Conservation (phyloP, 2,888 invertebrate species). For the Eucera pruinosa region DNA sequence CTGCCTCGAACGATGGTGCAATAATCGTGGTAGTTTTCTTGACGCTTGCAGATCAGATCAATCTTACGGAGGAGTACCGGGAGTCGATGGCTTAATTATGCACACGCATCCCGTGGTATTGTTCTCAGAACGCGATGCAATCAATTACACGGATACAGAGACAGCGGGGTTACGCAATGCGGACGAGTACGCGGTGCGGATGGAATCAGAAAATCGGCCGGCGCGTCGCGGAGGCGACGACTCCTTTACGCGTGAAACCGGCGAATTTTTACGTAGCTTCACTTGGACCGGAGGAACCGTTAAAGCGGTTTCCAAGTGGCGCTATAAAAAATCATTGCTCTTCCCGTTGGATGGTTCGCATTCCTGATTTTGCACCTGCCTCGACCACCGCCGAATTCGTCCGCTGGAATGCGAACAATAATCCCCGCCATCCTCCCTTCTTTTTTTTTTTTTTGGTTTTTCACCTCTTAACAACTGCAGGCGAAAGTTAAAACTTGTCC, state of each 20-base stretch:
- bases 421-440: background rate
- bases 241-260: background rate
- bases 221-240: background rate
- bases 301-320: constrained; percentile 52
- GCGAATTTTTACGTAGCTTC: constrained; percentile 36
- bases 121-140: constrained; percentile 40
- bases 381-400: constrained; percentile 24
- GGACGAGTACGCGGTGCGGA: background rate
- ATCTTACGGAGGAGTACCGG: constrained; percentile 2
- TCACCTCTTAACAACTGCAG: background rate
- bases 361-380: constrained; percentile 53
- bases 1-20: background rate
- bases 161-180: constrained; percentile 22
- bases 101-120: constrained; percentile 28
- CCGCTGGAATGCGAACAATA: constrained; percentile 29
- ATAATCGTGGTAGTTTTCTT: constrained; percentile 16
- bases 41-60: constrained; percentile 34
- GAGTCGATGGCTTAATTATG: constrained; percentile 46
- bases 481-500: constrained; percentile 1
- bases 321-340: constrained; percentile 58
- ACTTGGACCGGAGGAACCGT: constrained; percentile 47
- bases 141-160: constrained; percentile 32
- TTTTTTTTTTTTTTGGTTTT: too few species aligned
- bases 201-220: constrained; percentile 4
- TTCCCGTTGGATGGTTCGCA: constrained; percentile 56